Evolutionary conservation across 2,113 vertebrate species (phyloP).

Genomic region (Silurus asotus): DNA sequence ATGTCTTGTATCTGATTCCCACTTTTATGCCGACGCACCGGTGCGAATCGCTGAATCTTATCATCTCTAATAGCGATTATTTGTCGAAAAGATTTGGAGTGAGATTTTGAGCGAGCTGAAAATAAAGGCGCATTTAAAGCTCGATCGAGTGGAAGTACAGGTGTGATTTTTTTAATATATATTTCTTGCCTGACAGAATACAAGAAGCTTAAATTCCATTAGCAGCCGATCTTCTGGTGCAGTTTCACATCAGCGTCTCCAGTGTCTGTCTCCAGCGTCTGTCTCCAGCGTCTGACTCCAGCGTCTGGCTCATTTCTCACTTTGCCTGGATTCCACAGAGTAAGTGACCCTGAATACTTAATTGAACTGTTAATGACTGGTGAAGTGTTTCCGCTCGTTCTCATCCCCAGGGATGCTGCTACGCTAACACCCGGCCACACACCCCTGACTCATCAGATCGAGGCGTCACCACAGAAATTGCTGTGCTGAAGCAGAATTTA

Average conservation of each 20-base stretch:
- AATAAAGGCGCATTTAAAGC: not conserved
- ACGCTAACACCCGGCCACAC: not conserved
- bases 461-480: not conserved
- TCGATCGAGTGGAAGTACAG: not conserved
- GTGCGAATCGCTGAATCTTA: too few species aligned
- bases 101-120: not conserved
- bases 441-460: not conserved
- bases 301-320: not conserved
- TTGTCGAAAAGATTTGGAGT: not conserved
- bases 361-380: slow-evolving; percentile 10
- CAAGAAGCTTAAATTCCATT: not conserved
- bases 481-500: not conserved
- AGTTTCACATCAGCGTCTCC: not conserved
- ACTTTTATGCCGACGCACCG: too few species aligned
- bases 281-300: not conserved
- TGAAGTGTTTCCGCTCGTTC: not conserved
- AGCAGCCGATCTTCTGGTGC: not conserved
- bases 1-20: too few species aligned
- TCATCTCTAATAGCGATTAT: too few species aligned
- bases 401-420: not conserved
- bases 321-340: not conserved
- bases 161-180: too few species aligned
- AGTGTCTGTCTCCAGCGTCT: too few species aligned
- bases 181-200: not conserved
- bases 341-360: slow-evolving; percentile 8